phyloP scores from a whole-genome alignment of 1,140 invertebrate species.

The Euglossa dilemma region DNA sequence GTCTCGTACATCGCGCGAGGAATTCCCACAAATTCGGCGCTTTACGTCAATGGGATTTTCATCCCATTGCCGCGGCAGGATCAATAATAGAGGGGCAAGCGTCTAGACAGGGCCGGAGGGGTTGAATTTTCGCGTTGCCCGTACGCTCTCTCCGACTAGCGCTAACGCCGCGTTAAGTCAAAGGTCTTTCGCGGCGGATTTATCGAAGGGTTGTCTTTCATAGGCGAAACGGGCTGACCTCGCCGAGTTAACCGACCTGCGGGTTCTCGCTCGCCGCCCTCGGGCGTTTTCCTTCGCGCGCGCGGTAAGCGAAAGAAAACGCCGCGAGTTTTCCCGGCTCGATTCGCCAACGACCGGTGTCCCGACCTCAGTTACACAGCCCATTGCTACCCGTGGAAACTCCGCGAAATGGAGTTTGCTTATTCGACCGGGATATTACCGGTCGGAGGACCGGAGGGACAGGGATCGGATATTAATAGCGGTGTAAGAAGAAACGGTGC shows the following conservation, averaged over 20 bases:
- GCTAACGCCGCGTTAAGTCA: conserved; percentile 61
- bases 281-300: not conserved
- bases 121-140: conserved; percentile 63
- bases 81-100: conserved; percentile 66
- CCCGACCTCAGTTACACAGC: too few species aligned
- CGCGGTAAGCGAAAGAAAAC: not conserved
- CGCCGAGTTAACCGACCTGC: conserved; percentile 26
- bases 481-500: not conserved
- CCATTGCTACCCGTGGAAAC: too few species aligned
- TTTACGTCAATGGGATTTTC: conserved; percentile 66
- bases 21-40: conserved; percentile 61
- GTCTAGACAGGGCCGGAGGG: conserved; percentile 65
- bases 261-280: not conserved
- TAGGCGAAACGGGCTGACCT: conserved; percentile 41
- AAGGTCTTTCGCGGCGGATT: conserved; percentile 65
- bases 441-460: not conserved
- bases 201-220: conserved; percentile 54
- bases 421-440: not conserved
- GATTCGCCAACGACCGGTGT: too few species aligned
- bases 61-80: conserved; percentile 64
- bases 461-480: not conserved
- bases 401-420: not conserved
- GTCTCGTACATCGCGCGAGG: conserved; percentile 37
- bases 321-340: not conserved
- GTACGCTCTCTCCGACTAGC: conserved; percentile 30